phyloP scores from a whole-genome alignment of 2,113 vertebrate genomes.

The Phalacrocorax carbo region DNA sequence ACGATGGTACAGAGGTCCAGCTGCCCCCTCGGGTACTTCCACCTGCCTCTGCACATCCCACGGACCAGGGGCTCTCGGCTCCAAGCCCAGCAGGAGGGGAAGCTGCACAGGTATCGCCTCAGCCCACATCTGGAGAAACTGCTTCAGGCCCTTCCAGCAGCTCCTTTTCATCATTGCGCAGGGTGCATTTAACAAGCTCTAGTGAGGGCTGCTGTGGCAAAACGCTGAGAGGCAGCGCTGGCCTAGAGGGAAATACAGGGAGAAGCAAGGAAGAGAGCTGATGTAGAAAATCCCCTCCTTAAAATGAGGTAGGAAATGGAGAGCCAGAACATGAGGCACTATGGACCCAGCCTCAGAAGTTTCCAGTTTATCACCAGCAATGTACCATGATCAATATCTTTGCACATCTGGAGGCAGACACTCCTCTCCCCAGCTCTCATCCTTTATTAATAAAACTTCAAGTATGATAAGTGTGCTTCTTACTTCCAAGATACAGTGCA shows the following conservation, averaged over 20 bases:
- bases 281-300: background rate
- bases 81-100: too few species aligned
- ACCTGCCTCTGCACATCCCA: background rate
- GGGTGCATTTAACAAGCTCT: background rate
- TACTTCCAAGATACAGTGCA: background rate
- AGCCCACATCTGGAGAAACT: too few species aligned
- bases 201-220: too few species aligned
- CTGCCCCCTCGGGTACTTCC: background rate
- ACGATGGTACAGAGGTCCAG: fast-evolving
- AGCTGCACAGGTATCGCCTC: background rate
- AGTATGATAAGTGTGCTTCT: background rate
- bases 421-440: background rate
- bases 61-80: background rate
- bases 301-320: background rate
- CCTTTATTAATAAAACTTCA: background rate
- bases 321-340: background rate
- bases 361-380: background rate
- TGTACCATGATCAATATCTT: fast-evolving
- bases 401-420: background rate
- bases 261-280: background rate
- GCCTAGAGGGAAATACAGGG: background rate
- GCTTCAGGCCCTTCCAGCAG: too few species aligned
- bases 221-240: background rate
- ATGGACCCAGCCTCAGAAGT: too few species aligned
- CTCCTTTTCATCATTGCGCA: background rate